These are phyloP conservation scores for Periophthalmus modestus DNA, from an alignment of 2,113 vertebrate species.

Conservation along the genomic window DNA sequence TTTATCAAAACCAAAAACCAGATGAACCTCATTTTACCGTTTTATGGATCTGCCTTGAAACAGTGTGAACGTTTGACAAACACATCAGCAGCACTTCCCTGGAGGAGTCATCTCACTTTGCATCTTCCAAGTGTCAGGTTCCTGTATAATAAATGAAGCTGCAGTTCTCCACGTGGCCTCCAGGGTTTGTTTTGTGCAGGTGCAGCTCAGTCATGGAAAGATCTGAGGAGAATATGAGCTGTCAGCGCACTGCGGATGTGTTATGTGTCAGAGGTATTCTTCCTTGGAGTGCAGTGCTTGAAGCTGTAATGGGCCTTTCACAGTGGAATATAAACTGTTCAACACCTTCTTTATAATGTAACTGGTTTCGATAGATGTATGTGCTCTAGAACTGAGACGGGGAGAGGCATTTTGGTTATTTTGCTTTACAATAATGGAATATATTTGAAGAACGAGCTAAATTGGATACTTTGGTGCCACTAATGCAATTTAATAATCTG, in stretches of 20 bases:
- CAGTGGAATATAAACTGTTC: constrained; percentile 1
- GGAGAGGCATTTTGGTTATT: too few relatives aligned
- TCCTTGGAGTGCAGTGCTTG: constrained; percentile 2
- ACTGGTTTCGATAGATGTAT: background rate
- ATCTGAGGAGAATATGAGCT: constrained; percentile 24
- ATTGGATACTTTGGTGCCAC: too few relatives aligned
- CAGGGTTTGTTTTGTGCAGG: constrained; percentile 32
- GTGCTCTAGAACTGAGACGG: too few relatives aligned
- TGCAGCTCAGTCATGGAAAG: constrained; percentile 23
- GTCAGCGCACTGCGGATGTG: constrained; percentile 31
- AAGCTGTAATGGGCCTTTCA: constrained; percentile 11
- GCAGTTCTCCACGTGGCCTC: constrained; percentile 7
- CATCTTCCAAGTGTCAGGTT: constrained; percentile 26
- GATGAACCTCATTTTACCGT: too few relatives aligned
- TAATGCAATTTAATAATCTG: too few relatives aligned
- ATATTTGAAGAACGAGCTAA: too few relatives aligned
- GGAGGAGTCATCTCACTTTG: constrained; percentile 5
- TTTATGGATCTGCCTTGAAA: background rate
- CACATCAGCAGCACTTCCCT: constrained; percentile 23
- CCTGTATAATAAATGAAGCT: constrained; percentile 30
- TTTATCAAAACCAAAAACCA: too few relatives aligned
- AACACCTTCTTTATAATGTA: constrained; percentile 5
- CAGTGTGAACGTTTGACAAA: constrained; percentile 6
- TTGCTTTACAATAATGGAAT: too few relatives aligned
- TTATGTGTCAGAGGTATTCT: constrained; percentile 5